Evolutionary conservation across 2,113 vertebrate genomes (phyloP), one percentile per base, ranked within the genome.

Genomic region (Electrona antarctica): DNA sequence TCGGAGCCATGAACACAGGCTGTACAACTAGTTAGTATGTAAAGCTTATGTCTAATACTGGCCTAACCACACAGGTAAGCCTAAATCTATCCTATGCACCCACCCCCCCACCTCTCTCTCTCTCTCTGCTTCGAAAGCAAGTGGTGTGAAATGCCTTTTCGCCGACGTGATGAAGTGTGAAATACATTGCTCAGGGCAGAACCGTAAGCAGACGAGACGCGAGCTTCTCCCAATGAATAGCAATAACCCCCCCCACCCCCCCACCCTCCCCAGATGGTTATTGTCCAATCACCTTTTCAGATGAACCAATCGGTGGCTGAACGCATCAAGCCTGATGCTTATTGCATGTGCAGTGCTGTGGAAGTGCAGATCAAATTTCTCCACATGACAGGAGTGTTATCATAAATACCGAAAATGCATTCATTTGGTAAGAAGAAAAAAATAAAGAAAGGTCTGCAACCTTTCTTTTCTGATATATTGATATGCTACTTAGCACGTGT

Each of bases 141-240:
- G 83, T 85, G 81, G 85, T 82, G 90, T 90, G 88, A 90, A 90
- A 90, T 87, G 77, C 81, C 76, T 80, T 87, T 83, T 81, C 85
- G 64, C 77, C 55, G 55, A 85, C 81, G 82, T 89, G 85, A 91
- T 89, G 87, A 88, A 86, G 85, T 87, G 88, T 91, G 90, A 91
- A 91, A 91, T 91, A 85, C 81, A 79, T 77, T 68, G 80, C 85
- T 73, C 12, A 46, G 77, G 85, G 70, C 81, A 69, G 82, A 88
- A 83, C 74, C 85, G 58, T 61, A 70, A 74, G 77, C 81, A 76
- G 62, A 64, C 29, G 75, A 85, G 77, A 80, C 7, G 33, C 13
- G 33, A n/a, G 59, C 33, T 46, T 13, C 59, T 45, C 45, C 76
- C 89, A 84, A 88, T 91, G 88, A 84, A 89, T 89, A 91, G 75